phyloP scores from a whole-genome alignment of 2,113 vertebrate genomes.

The Leptocoma aspasia region DNA sequence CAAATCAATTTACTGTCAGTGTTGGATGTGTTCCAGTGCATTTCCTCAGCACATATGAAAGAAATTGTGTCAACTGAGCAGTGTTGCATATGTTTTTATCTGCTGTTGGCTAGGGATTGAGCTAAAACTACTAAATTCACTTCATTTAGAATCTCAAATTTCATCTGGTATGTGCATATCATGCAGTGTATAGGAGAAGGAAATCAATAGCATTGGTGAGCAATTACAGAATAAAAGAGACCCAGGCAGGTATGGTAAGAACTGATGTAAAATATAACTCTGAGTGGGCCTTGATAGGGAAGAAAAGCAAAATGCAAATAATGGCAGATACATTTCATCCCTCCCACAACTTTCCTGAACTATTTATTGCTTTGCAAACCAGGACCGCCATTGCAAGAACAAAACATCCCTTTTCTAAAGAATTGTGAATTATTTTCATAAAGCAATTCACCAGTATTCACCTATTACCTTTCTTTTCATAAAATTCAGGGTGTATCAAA shows the following conservation, averaged over 20 bases:
- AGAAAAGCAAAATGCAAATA: background rate
- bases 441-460: background rate
- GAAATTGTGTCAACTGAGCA: conserved; percentile 61
- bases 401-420: background rate
- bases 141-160: conserved; percentile 2
- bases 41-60: conserved; percentile 62
- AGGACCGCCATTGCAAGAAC: background rate
- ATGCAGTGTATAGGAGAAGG: background rate
- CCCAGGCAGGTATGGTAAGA: background rate
- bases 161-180: background rate
- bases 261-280: background rate
- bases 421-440: background rate
- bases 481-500: background rate
- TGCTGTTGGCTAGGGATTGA: conserved; percentile 25
- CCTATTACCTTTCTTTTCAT: background rate
- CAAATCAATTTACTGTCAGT: conserved; percentile 69
- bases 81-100: conserved; percentile 64
- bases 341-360: background rate
- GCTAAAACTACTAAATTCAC: conserved; percentile 32
- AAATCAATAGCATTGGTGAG: background rate
- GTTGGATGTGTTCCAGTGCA: conserved; percentile 62
- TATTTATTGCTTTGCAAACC: background rate
- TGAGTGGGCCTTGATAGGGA: background rate
- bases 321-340: background rate
- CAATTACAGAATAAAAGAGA: background rate